Evolutionary conservation across 2,888 invertebrate species (phyloP), one percentile per base, ranked within the genome.

Genomic region (Taenaris catops): DNA sequence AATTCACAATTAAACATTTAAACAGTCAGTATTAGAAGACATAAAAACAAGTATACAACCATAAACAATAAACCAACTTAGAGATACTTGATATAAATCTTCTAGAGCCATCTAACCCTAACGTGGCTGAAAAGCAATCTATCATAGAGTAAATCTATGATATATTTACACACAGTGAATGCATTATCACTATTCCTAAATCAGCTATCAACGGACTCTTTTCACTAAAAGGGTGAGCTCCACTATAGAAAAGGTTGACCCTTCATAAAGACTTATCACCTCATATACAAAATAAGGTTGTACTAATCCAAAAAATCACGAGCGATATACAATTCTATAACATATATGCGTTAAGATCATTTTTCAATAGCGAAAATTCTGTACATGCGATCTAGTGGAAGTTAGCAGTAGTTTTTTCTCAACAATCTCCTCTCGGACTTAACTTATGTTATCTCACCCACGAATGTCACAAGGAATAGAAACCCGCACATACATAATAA

Each of bases 261-360:
- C 87, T 80, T 86, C 86, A 83, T 86, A 86, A 84, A 84, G 86
- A 86, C 86, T 84, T 86, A 86, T 86, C 86, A 84, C 86, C 78
- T 84, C 83, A 81, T 83, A 83, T 83, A 86, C 86, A 86, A 84
- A 86, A 83, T 84, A 86, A 84, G 79, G 84, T 76, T 76, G 59
- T 71, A 71, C 76, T 84, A 84, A 86, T 86, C 83, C 79, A 21
- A 41, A 41, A 55, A 34, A 41, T 38, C 39, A 29, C 58, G 51
- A 42, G 49, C 63, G 45, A 76, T 60, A 70, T 49, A 33, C 36
- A 41, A 57, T 63, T 65, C 60, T 81, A 66, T 46, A 46, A 31
- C 33, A n/a, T 26, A 25, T 38, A 46, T 44, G 16, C 44, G 48
- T 71, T 81, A 55, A 65, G 79, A 57, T 56, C 64, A 80, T 65